Conservation (phyloP, 2,113 vertebrate genomes). For the Speoplatyrhinus poulsoni region DNA sequence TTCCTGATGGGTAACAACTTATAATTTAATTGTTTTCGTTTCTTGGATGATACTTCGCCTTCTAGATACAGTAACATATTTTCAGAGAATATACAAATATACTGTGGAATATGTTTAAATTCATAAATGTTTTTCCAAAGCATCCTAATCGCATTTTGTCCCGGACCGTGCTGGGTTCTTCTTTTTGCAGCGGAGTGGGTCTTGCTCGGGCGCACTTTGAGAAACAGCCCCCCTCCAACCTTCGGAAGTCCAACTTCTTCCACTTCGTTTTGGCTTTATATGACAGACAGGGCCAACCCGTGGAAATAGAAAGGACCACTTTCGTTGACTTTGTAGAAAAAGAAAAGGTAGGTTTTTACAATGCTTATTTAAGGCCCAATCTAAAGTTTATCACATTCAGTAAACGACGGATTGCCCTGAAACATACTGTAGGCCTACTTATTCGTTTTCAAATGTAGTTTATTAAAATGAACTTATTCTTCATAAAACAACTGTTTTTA, state of each 20-base stretch:
- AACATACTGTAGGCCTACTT: not conserved
- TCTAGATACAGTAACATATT: not conserved
- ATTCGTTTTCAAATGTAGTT: slow-evolving; percentile 7
- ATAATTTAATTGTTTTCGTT: not conserved
- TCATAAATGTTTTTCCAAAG: not conserved
- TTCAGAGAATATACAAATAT: not conserved
- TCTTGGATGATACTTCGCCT: not conserved
- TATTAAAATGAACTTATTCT: not conserved
- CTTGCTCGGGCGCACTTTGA: slow-evolving; percentile 98
- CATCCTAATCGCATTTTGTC: not conserved
- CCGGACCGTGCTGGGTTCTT: slow-evolving; percentile 64
- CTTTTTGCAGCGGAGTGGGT: slow-evolving; percentile 93
- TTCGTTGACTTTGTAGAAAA: slow-evolving; percentile 97
- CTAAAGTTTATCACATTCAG: no score
- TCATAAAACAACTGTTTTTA: slow-evolving; percentile 24
- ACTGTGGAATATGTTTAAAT: not conserved
- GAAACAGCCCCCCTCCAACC: slow-evolving; percentile 98
- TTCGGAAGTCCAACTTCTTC: slow-evolving; percentile 99
- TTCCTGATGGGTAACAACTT: no score
- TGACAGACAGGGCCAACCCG: slow-evolving; percentile 96
- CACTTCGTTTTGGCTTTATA: slow-evolving; percentile 98
- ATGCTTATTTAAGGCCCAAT: no score
- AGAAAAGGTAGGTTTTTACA: slow-evolving; percentile 85
- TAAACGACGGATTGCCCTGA: no score
- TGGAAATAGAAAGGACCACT: slow-evolving; percentile 97